Evolutionary conservation across 2,888 invertebrate genomes (phyloP), one percentile per base, ranked within the genome.

Genomic region (Tetragnatha montana): DNA sequence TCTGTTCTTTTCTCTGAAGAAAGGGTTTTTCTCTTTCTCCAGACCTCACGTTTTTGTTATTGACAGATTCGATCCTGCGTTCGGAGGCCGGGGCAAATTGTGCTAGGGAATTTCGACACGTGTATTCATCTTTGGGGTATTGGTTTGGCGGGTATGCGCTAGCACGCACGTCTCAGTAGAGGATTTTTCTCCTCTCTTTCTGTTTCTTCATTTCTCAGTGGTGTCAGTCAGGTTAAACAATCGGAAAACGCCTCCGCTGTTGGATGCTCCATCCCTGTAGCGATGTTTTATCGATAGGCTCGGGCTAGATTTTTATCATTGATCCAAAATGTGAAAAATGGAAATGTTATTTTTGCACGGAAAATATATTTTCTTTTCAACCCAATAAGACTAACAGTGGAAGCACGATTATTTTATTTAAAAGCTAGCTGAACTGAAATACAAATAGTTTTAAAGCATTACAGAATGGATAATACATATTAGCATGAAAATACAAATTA

Each of bases 61-160:
- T 81, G 81, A 81, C 81, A 81, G 81, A 70, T 81, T 81, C 81
- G 81, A 81, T 81, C 81, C 70, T 35, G 70, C 22, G 17, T 71
- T n/a, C n/a, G 50, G 76, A 19, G 19, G 50, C n/a, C 4, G 50
- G 19, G 49, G 76, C 49, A 76, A 76, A 76, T 76, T 17, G 76
- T 76, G 19, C 71, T 19, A 19, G 10, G 22, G 71, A 22, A 68
- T 17, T 71, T 49, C n/a, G 50, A 50, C 4, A 60, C 60, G 60
- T 17, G 17, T 60, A 60, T 60, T 60, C 17, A 17, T 60, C 60
- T 60, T 60, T 8, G 60, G 60, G 17, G 17, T 60, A 60, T 60
- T 60, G 60, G 4, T 12, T 17, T 10, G 10, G 35, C 17, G 17
- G 4, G 17, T 12, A 60, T 8, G 60, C 60, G 6, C 17, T 60